Evolutionary conservation across 1,140 invertebrate species (phyloP).

Genomic region (Amyelois transitella): DNA sequence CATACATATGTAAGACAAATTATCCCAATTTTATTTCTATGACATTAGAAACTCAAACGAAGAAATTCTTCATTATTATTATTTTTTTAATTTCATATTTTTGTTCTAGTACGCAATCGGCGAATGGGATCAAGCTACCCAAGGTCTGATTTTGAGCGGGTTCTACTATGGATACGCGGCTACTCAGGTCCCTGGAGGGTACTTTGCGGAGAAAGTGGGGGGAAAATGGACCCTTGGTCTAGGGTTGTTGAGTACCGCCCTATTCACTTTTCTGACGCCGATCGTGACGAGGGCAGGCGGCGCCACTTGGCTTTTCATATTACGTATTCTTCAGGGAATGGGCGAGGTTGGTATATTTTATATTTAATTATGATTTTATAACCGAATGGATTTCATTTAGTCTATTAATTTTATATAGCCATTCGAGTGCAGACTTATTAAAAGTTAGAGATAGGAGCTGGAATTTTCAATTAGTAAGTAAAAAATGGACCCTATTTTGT

Average conservation of each 20-base stretch:
- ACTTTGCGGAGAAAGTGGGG: conserved; percentile 76
- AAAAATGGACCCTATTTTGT: no score
- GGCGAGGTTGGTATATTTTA: conserved; percentile 72
- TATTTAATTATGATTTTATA: conserved; percentile 1
- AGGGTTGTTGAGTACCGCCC: conserved; percentile 77
- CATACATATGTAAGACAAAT: no score
- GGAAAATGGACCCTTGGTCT: conserved; percentile 78
- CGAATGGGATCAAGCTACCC: conserved; percentile 77
- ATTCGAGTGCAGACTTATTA: no score
- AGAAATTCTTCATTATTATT: no score
- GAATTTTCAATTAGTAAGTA: no score
- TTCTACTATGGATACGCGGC: conserved; percentile 79
- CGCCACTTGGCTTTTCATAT: conserved; percentile 76
- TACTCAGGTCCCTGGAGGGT: conserved; percentile 78
- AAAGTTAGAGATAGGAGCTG: no score
- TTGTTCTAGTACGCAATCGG: conserved; percentile 64
- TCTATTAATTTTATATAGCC: background rate
- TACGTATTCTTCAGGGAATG: conserved; percentile 80
- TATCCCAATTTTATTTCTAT: no score
- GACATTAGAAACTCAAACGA: no score
- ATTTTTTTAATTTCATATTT: conserved; percentile 1
- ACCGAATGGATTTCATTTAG: background rate
- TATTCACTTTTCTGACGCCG: conserved; percentile 76
- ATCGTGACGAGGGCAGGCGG: conserved; percentile 67
- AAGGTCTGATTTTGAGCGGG: conserved; percentile 75